Conservation (phyloP, 2,797 vertebrate genomes). For the Lithobates sylvaticus region DNA sequence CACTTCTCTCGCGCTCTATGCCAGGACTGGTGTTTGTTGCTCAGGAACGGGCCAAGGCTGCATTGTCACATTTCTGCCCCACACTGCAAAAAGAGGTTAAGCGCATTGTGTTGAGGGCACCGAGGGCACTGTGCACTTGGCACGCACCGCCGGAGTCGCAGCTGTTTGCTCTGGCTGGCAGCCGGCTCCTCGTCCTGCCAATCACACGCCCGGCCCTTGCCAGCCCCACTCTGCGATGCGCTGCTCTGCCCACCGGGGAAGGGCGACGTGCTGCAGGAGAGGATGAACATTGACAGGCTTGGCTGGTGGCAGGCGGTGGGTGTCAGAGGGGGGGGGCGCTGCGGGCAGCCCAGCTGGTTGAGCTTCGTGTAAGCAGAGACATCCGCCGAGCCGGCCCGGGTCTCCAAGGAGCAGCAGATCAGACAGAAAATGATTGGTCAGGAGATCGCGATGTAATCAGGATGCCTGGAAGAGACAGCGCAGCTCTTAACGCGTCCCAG, state of each 20-base stretch:
- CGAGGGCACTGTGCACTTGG: constrained; percentile 67
- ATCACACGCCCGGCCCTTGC: constrained; percentile 82
- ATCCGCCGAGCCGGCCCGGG: constrained; percentile 11
- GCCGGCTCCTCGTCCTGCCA: constrained; percentile 84
- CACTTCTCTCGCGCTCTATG: not conserved
- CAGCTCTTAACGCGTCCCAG: constrained; percentile 45
- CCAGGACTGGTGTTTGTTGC: no score
- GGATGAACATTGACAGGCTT: constrained; percentile 25
- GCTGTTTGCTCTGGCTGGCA: constrained; percentile 77
- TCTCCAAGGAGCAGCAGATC: constrained; percentile 68
- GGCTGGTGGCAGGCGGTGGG: constrained; percentile 15
- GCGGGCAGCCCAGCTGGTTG: constrained; percentile 66
- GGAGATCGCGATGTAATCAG: constrained; percentile 68
- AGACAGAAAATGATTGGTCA: constrained; percentile 67
- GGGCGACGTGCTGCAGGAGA: constrained; percentile 68
- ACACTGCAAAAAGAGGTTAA: constrained; percentile 31
- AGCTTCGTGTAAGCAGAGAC: constrained; percentile 49
- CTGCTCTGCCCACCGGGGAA: constrained; percentile 77
- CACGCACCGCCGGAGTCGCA: constrained; percentile 77
- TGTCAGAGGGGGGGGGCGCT: constrained; percentile 32
- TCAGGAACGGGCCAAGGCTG: no score
- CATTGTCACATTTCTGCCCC: no score
- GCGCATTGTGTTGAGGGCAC: constrained; percentile 8
- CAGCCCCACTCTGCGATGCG: constrained; percentile 73
- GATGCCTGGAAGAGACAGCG: constrained; percentile 70